A percentile compares a stretch with the other conserved stretches of the same genome.
Conservation (phyloP, 1,140 invertebrate species). For the Leguminivora glycinivorella region DNA sequence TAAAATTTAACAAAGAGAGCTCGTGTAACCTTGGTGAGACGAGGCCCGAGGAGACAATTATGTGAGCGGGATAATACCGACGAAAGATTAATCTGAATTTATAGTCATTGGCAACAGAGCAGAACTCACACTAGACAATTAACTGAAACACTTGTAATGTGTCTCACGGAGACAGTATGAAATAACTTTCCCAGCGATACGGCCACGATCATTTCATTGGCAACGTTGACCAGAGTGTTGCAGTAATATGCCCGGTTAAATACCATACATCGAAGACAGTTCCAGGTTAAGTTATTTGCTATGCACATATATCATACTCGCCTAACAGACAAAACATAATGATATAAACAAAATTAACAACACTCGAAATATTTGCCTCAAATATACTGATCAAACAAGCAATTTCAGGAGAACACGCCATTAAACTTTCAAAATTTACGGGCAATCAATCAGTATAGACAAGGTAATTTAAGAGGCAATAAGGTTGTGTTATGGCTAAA, state of each 20-base stretch:
- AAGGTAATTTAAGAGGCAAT: constrained; percentile 31
- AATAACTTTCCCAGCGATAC: constrained; percentile 51
- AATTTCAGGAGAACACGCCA: constrained; percentile 11
- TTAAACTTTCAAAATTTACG: constrained; percentile 20
- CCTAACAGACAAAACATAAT: background rate
- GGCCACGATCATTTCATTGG: constrained; percentile 42
- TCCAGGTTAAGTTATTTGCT: constrained; percentile 13
- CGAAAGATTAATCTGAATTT: constrained; percentile 56
- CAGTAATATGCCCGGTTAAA: constrained; percentile 54
- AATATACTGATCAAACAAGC: constrained; percentile 28
- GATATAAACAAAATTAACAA: constrained; percentile 16
- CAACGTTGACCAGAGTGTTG: constrained; percentile 44
- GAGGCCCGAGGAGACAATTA: constrained; percentile 24
- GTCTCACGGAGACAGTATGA: constrained; percentile 47
- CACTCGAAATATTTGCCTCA: background rate
- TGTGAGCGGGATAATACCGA: constrained; percentile 37
- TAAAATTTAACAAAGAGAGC: constrained; percentile 2
- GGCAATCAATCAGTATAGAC: constrained; percentile 27
- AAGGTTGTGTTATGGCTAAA: constrained; percentile 28
- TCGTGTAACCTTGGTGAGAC: constrained; percentile 38
- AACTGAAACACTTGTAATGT: constrained; percentile 55
- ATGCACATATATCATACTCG: background rate
- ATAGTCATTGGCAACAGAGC: constrained; percentile 55
- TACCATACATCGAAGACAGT: constrained; percentile 31
- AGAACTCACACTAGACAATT: constrained; percentile 49